phyloP scores from a whole-genome alignment of 1,140 invertebrate genomes.

The Zeugodacus cucurbitae region DNA sequence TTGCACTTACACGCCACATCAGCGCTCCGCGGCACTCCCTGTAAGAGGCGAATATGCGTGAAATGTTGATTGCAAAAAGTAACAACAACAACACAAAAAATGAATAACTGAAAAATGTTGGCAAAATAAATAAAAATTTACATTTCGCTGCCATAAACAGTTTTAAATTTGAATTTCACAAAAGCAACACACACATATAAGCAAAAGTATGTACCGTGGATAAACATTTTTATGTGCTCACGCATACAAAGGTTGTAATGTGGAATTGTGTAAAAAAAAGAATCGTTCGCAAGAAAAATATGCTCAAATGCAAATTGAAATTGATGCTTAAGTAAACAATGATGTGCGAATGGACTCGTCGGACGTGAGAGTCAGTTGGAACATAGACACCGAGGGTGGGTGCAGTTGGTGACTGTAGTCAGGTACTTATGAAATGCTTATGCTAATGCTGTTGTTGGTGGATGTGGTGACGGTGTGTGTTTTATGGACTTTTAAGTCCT shows the following conservation, averaged over 20 bases:
- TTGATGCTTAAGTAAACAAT: constrained; percentile 62
- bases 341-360: background rate
- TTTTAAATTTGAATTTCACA: constrained; percentile 52
- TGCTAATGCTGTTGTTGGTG: background rate
- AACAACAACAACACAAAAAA: background rate
- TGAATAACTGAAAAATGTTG: constrained; percentile 28
- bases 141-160: constrained; percentile 66
- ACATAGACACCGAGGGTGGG: background rate
- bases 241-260: background rate
- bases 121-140: constrained; percentile 65
- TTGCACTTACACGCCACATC: constrained; percentile 5
- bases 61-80: constrained; percentile 50
- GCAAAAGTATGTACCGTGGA: background rate
- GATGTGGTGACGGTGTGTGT: background rate
- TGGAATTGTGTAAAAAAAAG: background rate
- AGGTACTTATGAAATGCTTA: background rate
- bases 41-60: background rate
- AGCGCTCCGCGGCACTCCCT: background rate
- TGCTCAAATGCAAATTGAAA: constrained; percentile 60
- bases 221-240: background rate
- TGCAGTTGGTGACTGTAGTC: background rate
- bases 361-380: background rate
- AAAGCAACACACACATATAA: background rate
- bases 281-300: constrained; percentile 35
- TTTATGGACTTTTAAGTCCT: background rate